Base-by-base conservation (phyloP, 30 jellyfish, hydroid and myxozoan species). In the Chironex yamaguchii region DNA sequence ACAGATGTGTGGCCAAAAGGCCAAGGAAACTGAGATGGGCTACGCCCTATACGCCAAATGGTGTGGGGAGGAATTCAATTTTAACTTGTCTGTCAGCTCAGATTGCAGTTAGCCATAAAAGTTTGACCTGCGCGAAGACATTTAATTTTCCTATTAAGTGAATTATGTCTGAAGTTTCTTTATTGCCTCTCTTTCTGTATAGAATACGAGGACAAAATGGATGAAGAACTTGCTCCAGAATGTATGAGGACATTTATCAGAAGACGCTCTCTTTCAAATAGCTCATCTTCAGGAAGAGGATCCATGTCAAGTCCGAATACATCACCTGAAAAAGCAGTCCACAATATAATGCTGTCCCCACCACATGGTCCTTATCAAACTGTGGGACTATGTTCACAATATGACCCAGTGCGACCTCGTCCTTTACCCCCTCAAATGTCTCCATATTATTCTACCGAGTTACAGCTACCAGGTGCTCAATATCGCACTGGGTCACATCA, bases 231-330 rank as follows among this genome's bases (percentile, higher is more conserved):
- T 42, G 58, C 58, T 6, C 58, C 58, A 6, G 58, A 42, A 42
- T 42, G 58, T 17, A 42, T 42, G 58, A 42, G 17, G 58, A 42
- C 58, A 6, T 42, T 42, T 17, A 42, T 42, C 17, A 9, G 17
- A 9, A 42, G 58, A 17, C 9, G 58, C 9, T 6, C 58, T 6
- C 17, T 42, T 6, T 42, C 58, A 6, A 17, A 42, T 6, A 42
- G 58, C 17, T 74, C 96, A 0, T 62, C 90, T 13, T 86, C 91
- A 14, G 89, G 75, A 4, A 70, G 95, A 67, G 91, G 85, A 24
- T 69, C 91, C 3, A 42, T 89, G 67, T 71, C 97, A 53, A 82
- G 86, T 35, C 85, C 85, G 30, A 6, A 6, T 9, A 17, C 9
- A 9, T 17, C 9, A 17, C 58, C 9, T 9, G 17, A 42, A 42